phyloP scores from a whole-genome alignment of 1,140 invertebrate species.

The Apolygus lucorum region DNA sequence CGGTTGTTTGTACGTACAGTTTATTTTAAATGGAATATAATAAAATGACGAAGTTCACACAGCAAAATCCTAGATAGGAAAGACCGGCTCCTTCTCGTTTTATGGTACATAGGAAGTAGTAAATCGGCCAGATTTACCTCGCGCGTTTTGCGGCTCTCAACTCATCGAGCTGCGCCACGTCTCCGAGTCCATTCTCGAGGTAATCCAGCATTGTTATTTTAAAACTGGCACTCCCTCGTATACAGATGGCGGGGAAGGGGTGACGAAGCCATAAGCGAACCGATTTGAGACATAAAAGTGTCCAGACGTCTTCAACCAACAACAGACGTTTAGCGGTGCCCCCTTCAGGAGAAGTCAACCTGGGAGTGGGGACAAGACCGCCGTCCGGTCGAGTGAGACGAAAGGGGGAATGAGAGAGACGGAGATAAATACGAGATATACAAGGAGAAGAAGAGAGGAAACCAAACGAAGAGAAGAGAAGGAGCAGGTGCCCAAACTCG shows the following conservation, averaged over 20 bases:
- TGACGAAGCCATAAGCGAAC: background rate
- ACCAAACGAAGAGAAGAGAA: background rate
- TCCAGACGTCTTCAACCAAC: background rate
- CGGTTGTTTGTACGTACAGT: too few species aligned
- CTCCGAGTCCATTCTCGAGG: background rate
- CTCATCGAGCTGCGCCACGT: too few species aligned
- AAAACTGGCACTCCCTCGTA: background rate
- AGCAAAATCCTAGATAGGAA: background rate
- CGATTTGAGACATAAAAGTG: background rate
- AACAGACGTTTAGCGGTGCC: background rate
- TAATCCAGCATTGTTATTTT: background rate
- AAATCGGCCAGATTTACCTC: background rate
- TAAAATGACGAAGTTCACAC: too few species aligned
- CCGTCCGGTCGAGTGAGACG: background rate
- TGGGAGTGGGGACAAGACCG: background rate
- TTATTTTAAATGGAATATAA: too few species aligned
- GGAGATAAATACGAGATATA: slow-evolving; percentile 11
- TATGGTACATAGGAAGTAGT: background rate
- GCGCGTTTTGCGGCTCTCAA: background rate
- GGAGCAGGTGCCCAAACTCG: slow-evolving; percentile 12
- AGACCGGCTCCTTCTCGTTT: background rate
- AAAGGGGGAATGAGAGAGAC: slow-evolving; percentile 1
- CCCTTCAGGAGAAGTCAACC: background rate
- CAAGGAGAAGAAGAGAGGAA: background rate
- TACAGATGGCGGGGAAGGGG: background rate